Percentiles rank a stretch among this genome's conserved stretches.
Conservation (phyloP, 2,888 invertebrate species). For the Punctoribates punctum region DNA sequence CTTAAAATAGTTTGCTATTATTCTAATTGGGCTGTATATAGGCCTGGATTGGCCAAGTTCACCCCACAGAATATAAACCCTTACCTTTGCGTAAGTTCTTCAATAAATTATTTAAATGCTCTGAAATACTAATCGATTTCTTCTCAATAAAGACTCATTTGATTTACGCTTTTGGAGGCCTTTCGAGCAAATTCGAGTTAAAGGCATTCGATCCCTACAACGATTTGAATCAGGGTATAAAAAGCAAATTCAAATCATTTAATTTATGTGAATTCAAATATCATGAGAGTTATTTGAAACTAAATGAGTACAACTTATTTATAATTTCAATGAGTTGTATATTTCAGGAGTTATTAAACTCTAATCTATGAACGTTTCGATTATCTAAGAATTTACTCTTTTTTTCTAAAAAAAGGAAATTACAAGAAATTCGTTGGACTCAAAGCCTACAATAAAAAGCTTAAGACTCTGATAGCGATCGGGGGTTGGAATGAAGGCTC, state of each 20-base stretch:
- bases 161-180: constrained; percentile 59
- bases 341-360: constrained; percentile 15
- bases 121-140: background rate
- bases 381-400: background rate
- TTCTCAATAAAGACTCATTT: constrained; percentile 63
- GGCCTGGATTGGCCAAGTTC: constrained; percentile 80
- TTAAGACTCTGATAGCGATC: constrained; percentile 85
- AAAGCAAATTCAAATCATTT: constrained; percentile 59
- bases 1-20: constrained; percentile 50
- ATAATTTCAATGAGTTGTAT: background rate
- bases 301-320: background rate
- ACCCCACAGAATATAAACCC: constrained; percentile 92
- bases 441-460: constrained; percentile 84
- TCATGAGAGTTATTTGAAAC: background rate
- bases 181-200: constrained; percentile 67
- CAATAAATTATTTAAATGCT: background rate
- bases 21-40: constrained; percentile 51
- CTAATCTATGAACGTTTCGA: background rate
- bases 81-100: constrained; percentile 82
- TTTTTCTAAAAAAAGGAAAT: constrained; percentile 64
- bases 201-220: constrained; percentile 93
- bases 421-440: constrained; percentile 89
- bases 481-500: constrained; percentile 95
- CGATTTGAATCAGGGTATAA: constrained; percentile 84
- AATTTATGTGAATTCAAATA: constrained; percentile 73